Evolutionary conservation across 2,113 vertebrate species (phyloP), one percentile per base, ranked within the genome.

Genomic region (Neolamprologus toae): DNA sequence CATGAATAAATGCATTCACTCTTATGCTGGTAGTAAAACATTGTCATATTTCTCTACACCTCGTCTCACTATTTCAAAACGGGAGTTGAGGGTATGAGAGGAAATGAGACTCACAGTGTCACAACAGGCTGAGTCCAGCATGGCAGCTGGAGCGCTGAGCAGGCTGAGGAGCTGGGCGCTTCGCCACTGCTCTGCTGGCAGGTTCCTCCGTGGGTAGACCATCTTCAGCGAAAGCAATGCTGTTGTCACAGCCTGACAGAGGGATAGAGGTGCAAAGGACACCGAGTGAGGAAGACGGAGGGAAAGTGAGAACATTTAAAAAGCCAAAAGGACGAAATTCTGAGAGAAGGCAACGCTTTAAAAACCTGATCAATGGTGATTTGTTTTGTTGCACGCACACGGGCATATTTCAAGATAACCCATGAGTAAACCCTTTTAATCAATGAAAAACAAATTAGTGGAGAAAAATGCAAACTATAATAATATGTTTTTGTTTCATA

Each of bases 161-260:
- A 99, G 94, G 88, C 97, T 98, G 79, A 99, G 97, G 40, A 99
- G 97, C 90, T 99, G 98, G 89, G 97, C 97, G 1, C 90, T 95
- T 7, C 97, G 97, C 98, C 98, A 99, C 79, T 97, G 97, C 53
- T 99, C 98, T 1, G 97, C 97, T 1, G 96, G 95, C 21, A 98
- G 97, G 91, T 97, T 98, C 91, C 98, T 96, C 86, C 98, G 97
- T n/a, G 91, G 96, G 68, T 98, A 98, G 54, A 98, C 92, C 83
- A 92, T 93, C 45, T 94, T 94, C 51, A 99, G 92, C 2, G 98
- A 99, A 73, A 98, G 96, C 76, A 99, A 93, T 2, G 98, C 98
- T 2, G 96, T 90, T 28, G 97, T 98, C 94, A 99, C 97, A 19
- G 97, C 96, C 98, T 99, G 86, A 28, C 12, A 84, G 53, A 68